Base-by-base conservation (phyloP, 2,113 vertebrate genomes). In the Dicrurus megarhynchus region DNA sequence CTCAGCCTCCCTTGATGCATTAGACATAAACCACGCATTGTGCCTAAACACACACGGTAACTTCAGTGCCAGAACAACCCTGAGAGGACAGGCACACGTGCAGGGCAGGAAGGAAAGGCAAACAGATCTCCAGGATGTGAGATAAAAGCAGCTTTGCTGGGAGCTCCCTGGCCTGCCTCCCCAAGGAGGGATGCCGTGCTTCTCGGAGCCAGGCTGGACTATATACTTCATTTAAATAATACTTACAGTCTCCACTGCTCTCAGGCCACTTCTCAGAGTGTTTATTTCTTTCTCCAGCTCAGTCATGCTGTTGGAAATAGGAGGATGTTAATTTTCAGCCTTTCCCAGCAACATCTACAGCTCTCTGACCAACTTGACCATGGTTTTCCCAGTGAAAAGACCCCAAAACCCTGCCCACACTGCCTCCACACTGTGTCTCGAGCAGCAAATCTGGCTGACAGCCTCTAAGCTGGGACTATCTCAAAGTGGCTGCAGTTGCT, bases 241-340 rank as follows among this genome's bases (percentile, higher is more conserved):
- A 99, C 99, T 99, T 95, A 99, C 99, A 12, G 95, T 99, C 95
- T 99, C 99, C 53, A 99, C 99, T 1, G 98, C 99, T 96, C 98
- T 99, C 96, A 99, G 97, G 84, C 99, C 99, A 13, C 98, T 99
- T 93, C 99, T 98, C 97, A 99, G 94, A 88, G 98, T 99, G 87
- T 97, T 98, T 77, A 99, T 99, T 97, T 99, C 99, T 96, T 99
- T 99, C 96, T 99, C 99, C 98, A 99, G 97, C 97, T 99, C 99
- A 0, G 98, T 99, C 99, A 99, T 99, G 97, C 99, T 99, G 98
- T 94, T 92, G 79, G 93, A 97, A 97, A 97, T 39, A 73, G 87
- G 49, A 97, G 80, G 37, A 95, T 60, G 78, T 98, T 93, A 97
- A 91, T 95, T 94, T 93, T 65, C 60, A 89, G 60, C 44, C 44